Conservation (phyloP, 1,140 invertebrate genomes). For the Gryllus bimaculatus region DNA sequence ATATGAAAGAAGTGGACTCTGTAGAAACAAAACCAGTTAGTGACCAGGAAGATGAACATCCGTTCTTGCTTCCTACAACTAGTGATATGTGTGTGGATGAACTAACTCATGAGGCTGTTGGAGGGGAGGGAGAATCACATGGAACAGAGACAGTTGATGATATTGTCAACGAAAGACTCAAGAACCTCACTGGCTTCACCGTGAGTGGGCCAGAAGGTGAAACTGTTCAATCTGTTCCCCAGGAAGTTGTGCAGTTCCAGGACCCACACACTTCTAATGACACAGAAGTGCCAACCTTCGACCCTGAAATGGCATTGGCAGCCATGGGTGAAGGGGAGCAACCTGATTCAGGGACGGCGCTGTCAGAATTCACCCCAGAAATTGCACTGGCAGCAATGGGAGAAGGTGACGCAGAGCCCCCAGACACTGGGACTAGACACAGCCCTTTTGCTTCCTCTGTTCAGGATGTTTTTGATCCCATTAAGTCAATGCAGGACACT, state of each 20-base stretch:
- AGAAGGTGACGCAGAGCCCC: not conserved
- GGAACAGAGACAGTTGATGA: constrained; percentile 16
- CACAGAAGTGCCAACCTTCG: constrained; percentile 2
- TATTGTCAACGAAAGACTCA: constrained; percentile 19
- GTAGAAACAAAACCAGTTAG: not conserved
- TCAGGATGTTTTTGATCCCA: not conserved
- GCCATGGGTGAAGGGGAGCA: constrained; percentile 15
- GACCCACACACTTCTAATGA: not conserved
- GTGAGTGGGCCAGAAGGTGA: not conserved
- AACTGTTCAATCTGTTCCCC: not conserved
- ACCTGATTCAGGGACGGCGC: not conserved
- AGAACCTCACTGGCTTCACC: constrained; percentile 15
- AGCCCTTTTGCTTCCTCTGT: too few species aligned
- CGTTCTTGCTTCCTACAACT: not conserved
- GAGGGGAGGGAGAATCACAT: constrained; percentile 7
- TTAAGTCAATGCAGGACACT: not conserved
- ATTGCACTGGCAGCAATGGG: constrained; percentile 17
- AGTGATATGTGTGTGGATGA: not conserved
- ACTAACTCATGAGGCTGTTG: not conserved
- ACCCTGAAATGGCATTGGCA: constrained; percentile 11
- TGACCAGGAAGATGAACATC: constrained; percentile 2
- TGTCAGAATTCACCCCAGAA: constrained; percentile 15
- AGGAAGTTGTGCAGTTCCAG: not conserved
- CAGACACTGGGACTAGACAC: not conserved
- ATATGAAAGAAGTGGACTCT: not conserved